A percentile compares a stretch with the other conserved stretches of the same genome.
Conservation (phyloP, 2,797 vertebrate genomes). For the Gymnodraco acuticeps region DNA sequence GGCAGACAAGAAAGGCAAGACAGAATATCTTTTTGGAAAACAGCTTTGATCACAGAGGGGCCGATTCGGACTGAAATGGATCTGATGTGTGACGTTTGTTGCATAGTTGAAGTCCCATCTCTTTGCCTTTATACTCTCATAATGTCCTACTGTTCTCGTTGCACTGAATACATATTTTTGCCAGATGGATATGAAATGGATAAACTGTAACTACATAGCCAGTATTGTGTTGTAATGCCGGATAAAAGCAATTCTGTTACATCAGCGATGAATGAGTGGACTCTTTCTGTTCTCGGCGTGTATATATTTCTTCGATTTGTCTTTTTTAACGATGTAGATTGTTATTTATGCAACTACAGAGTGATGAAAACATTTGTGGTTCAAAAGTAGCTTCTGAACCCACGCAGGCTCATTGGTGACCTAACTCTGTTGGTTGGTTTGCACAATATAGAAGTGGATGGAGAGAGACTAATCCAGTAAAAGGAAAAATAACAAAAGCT, state of each 20-base stretch:
- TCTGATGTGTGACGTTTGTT: slow-evolving; percentile 33
- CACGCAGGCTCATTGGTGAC: slow-evolving; percentile 47
- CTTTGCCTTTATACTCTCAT: slow-evolving; percentile 21
- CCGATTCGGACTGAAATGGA: slow-evolving; percentile 26
- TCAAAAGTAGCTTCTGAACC: slow-evolving; percentile 48
- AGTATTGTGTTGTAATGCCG: slow-evolving; percentile 48
- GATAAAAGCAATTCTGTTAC: slow-evolving; percentile 59
- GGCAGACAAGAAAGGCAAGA: slow-evolving; percentile 20
- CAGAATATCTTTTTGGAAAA: slow-evolving; percentile 33
- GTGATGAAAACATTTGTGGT: slow-evolving; percentile 54
- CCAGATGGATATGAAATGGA: slow-evolving; percentile 39
- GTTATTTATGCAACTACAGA: slow-evolving; percentile 46
- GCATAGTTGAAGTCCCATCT: slow-evolving; percentile 40
- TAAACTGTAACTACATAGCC: slow-evolving; percentile 48
- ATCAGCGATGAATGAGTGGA: slow-evolving; percentile 39
- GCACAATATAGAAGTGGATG: slow-evolving; percentile 64
- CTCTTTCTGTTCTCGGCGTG: slow-evolving; percentile 44
- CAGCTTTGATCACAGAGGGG: slow-evolving; percentile 23
- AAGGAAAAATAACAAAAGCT: slow-evolving; percentile 31
- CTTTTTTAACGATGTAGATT: slow-evolving; percentile 62
- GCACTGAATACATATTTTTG: slow-evolving; percentile 50
- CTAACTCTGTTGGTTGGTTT: slow-evolving; percentile 69
- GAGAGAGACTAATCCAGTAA: slow-evolving; percentile 52
- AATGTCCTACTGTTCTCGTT: slow-evolving; percentile 36
- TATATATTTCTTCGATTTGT: slow-evolving; percentile 57